These are phyloP conservation scores for Xylophagus ater DNA, from an alignment of 2,888 invertebrate genomes.

Conservation along the genomic window DNA sequence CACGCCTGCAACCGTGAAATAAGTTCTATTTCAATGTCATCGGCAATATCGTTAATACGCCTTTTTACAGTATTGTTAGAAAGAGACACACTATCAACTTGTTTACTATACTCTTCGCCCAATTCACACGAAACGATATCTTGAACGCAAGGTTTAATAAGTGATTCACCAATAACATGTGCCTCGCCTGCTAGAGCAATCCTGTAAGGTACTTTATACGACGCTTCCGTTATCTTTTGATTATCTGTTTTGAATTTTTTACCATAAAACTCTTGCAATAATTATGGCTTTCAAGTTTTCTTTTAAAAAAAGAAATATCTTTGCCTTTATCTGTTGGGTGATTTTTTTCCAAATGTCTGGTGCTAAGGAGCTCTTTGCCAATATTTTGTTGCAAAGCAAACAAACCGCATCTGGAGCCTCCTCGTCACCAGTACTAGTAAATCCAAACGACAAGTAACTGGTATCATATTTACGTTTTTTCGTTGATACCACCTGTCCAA, in stretches of 20 bases:
- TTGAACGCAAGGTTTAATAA: constrained; percentile 6
- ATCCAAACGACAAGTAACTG: too few species aligned
- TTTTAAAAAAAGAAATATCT: constrained; percentile 9
- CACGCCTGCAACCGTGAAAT: constrained; percentile 10
- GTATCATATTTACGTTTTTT: too few species aligned
- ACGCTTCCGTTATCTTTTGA: constrained; percentile 13
- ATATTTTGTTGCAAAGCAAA: too few species aligned
- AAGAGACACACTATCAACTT: neutral
- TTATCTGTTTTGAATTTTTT: constrained; percentile 14
- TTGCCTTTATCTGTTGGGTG: constrained; percentile 6
- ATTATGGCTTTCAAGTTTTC: constrained; percentile 12
- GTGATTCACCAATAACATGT: constrained; percentile 13
- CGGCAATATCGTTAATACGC: constrained; percentile 8
- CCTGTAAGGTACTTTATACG: constrained; percentile 13
- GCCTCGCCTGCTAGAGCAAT: constrained; percentile 12
- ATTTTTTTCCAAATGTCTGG: too few species aligned
- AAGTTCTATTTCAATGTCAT: constrained; percentile 10
- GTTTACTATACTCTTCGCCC: constrained; percentile 3
- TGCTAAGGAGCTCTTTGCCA: too few species aligned
- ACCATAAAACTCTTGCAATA: constrained; percentile 9
- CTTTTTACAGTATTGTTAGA: constrained; percentile 1
- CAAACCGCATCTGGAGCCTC: too few species aligned
- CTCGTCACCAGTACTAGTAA: too few species aligned
- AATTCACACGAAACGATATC: too few species aligned
- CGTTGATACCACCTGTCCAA: too few species aligned